These are phyloP conservation scores for Misgurnus anguillicaudatus DNA, from an alignment of 2,113 vertebrate species.

Conservation along the genomic window DNA sequence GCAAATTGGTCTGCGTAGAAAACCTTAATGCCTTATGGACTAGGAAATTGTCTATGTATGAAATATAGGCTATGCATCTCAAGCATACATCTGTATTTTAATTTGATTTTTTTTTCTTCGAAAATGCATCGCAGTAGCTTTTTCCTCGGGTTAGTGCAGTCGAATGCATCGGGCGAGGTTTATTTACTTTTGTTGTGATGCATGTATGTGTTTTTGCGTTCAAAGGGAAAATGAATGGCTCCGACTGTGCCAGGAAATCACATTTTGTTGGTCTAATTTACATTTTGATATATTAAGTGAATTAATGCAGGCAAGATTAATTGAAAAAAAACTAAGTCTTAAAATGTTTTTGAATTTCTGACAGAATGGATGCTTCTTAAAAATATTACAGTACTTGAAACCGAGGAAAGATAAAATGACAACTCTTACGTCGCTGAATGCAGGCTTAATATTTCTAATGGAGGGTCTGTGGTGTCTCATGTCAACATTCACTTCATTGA, in stretches of 20 bases:
- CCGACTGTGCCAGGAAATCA: neutral
- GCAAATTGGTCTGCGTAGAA: conserved; percentile 81
- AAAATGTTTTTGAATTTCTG: neutral
- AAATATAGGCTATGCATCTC: conserved; percentile 13
- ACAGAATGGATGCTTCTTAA: neutral
- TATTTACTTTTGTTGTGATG: conserved; percentile 12
- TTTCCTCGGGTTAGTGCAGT: neutral
- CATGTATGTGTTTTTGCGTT: neutral
- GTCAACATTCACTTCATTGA: neutral
- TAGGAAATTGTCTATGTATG: conserved; percentile 57
- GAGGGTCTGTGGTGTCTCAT: conserved; percentile 18
- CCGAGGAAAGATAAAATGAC: neutral
- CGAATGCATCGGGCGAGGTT: neutral
- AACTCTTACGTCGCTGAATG: neutral
- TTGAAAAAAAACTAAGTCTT: neutral
- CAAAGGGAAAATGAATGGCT: neutral
- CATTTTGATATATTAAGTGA: neutral
- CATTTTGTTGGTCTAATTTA: neutral
- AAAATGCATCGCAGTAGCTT: neutral
- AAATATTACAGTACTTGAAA: neutral
- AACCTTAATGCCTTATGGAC: conserved; percentile 61
- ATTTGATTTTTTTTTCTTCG: conserved; percentile 5
- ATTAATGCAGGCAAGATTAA: neutral
- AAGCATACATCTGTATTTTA: conserved; percentile 18
- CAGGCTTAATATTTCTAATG: conserved; percentile 16